phyloP scores from a whole-genome alignment of 2,797 vertebrate genomes.

The Eospalax fontanierii region DNA sequence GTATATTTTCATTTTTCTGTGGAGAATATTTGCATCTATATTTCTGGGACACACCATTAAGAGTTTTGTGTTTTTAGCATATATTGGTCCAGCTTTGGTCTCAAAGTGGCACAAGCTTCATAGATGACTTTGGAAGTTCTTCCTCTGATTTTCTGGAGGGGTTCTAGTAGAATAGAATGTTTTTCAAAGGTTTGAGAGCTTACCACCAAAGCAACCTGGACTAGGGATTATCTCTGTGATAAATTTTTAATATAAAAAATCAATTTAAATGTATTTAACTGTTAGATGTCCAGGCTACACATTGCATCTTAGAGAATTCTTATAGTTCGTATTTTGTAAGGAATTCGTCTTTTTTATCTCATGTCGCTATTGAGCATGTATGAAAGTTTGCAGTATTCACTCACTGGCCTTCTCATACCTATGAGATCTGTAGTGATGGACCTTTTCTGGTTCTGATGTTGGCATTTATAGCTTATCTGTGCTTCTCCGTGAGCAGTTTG shows the following conservation, averaged over 20 bases:
- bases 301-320: too few species aligned
- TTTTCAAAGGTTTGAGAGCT: neutral
- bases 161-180: neutral
- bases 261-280: neutral
- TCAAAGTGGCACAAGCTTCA: neutral
- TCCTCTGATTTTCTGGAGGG: neutral
- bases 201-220: neutral
- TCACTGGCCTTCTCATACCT: neutral
- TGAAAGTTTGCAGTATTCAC: neutral
- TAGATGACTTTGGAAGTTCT: neutral
- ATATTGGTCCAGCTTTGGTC: neutral
- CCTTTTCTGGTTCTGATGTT: neutral
- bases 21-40: neutral
- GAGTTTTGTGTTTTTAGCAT: neutral
- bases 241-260: conserved; percentile 5
- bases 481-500: neutral
- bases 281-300: neutral
- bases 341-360: neutral
- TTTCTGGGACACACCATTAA: neutral
- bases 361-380: conserved; percentile 1
- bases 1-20: neutral
- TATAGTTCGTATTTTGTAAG: neutral
- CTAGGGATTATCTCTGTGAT: conserved; percentile 26
- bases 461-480: neutral
- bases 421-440: neutral